These are phyloP conservation scores for Pegoplata infirma DNA, from an alignment of 2,888 invertebrate genomes.

Conservation along the genomic window DNA sequence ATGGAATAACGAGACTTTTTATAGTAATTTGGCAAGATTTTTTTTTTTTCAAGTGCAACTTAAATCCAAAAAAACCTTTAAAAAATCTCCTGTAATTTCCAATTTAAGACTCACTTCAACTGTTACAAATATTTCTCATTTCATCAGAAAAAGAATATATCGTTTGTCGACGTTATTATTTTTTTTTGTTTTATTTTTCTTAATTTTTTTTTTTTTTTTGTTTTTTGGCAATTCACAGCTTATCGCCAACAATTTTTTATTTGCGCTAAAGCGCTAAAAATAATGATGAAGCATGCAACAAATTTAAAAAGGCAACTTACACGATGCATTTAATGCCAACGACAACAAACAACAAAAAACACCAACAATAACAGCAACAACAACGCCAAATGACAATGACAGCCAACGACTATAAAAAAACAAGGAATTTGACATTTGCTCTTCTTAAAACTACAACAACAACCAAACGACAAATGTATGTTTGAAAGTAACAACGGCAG, in stretches of 20 bases:
- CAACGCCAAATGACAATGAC: conserved; percentile 59
- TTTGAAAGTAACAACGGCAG: conserved; percentile 25
- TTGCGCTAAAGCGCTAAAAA: conserved; percentile 63
- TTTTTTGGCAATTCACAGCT: conserved; percentile 62
- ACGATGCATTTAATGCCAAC: conserved; percentile 63
- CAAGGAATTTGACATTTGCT: conserved; percentile 64
- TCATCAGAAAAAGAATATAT: conserved; percentile 25
- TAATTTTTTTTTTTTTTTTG: conserved; percentile 29
- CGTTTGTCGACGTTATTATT: background rate
- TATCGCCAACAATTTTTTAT: conserved; percentile 54
- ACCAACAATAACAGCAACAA: conserved; percentile 38
- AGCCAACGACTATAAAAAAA: conserved; percentile 54
- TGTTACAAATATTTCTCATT: conserved; percentile 35
- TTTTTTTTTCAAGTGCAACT: too few species aligned
- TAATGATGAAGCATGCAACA: conserved; percentile 66
- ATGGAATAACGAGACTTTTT: too few species aligned
- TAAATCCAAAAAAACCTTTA: too few species aligned
- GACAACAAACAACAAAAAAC: conserved; percentile 59
- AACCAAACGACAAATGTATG: conserved; percentile 52
- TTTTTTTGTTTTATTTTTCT: conserved; percentile 30
- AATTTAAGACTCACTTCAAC: conserved; percentile 40
- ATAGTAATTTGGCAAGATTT: too few species aligned
- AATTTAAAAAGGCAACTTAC: conserved; percentile 65
- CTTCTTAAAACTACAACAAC: conserved; percentile 57
- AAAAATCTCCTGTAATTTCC: too few species aligned